phyloP scores from a whole-genome alignment of 2,888 invertebrate genomes.

The Dendrolimus pini region DNA sequence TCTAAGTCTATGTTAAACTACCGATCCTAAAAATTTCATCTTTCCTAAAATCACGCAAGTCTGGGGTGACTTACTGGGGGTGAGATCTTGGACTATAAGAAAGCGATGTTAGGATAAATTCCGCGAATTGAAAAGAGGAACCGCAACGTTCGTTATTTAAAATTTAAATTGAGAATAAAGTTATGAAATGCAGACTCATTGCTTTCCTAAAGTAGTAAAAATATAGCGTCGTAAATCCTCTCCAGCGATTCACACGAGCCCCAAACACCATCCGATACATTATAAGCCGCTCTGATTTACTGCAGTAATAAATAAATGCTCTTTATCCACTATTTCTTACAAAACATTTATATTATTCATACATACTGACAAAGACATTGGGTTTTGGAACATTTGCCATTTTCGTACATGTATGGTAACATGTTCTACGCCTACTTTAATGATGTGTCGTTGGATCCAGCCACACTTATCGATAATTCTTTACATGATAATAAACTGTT shows the following conservation, averaged over 20 bases:
- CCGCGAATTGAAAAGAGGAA: too few species aligned
- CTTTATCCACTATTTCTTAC: constrained; percentile 39
- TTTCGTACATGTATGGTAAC: background rate
- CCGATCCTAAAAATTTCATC: too few species aligned
- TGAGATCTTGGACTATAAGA: too few species aligned
- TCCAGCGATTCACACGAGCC: constrained; percentile 10
- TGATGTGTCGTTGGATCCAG: background rate
- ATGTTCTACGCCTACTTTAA: background rate
- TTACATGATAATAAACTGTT: too few species aligned
- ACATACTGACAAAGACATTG: constrained; percentile 42
- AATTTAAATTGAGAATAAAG: background rate
- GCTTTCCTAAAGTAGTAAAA: constrained; percentile 25
- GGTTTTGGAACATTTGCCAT: constrained; percentile 8
- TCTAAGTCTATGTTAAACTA: too few species aligned
- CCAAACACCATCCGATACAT: constrained; percentile 37
- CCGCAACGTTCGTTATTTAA: background rate
- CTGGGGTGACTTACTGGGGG: too few species aligned
- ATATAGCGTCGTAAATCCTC: constrained; percentile 32
- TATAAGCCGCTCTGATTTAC: constrained; percentile 52
- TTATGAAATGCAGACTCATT: constrained; percentile 20
- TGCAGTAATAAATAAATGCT: constrained; percentile 48
- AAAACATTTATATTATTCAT: constrained; percentile 29
- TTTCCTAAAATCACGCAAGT: too few species aligned
- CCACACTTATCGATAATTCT: background rate
- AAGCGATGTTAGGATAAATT: too few species aligned